A percentile compares a stretch with the other conserved stretches of the same genome.
Conservation (phyloP, 2,113 vertebrate species). For the Pitta sordida region DNA sequence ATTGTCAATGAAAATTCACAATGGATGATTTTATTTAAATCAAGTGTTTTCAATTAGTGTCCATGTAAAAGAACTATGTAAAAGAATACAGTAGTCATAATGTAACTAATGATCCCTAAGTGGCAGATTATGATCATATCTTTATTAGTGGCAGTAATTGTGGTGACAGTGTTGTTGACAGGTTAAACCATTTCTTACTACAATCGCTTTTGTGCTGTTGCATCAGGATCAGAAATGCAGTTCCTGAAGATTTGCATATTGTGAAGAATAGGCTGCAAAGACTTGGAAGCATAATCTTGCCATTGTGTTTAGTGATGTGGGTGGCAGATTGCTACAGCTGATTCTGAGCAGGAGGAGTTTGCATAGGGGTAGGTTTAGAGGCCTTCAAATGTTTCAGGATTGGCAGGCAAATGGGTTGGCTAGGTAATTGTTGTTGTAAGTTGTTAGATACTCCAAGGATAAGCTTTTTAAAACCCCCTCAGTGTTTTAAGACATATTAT, state of each 20-base stretch:
- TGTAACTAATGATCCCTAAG: not conserved
- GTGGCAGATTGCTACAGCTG: constrained; percentile 6
- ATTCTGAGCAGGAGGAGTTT: constrained; percentile 7
- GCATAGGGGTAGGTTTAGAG: not conserved
- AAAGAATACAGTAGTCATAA: not conserved
- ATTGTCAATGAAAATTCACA: not conserved
- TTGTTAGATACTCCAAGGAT: not conserved
- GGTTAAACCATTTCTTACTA: constrained; percentile 10
- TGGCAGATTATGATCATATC: constrained; percentile 23
- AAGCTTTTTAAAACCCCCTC: not conserved
- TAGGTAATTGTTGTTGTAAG: not conserved
- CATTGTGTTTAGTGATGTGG: constrained; percentile 11
- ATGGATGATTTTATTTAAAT: constrained; percentile 1
- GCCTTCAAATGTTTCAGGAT: not conserved
- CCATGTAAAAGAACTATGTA: not conserved
- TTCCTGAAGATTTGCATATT: constrained; percentile 34
- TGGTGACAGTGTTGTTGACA: constrained; percentile 21
- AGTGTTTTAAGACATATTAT: not conserved
- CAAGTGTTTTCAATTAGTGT: not conserved
- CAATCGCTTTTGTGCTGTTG: constrained; percentile 34
- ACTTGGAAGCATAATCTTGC: constrained; percentile 20
- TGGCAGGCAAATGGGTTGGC: not conserved
- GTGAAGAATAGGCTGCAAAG: constrained; percentile 31
- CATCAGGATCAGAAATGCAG: constrained; percentile 9
- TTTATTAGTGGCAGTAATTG: constrained; percentile 19